Conservation (phyloP, 2,888 invertebrate genomes). For the Pycnomerus fuliginosus region DNA sequence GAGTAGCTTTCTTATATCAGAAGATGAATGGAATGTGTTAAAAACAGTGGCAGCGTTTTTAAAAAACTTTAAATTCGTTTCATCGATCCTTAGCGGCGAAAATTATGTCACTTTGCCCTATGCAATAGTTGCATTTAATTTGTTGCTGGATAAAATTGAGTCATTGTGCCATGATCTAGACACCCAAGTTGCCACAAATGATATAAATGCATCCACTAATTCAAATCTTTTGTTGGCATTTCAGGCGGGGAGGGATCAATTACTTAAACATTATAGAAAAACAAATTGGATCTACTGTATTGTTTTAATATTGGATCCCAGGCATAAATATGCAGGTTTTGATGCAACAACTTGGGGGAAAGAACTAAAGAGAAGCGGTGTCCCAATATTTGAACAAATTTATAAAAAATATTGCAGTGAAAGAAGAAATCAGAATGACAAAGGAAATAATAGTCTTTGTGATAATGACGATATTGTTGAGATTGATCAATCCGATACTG, state of each 20-base stretch:
- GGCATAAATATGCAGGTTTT: constrained; percentile 29
- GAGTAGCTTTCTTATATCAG: not conserved
- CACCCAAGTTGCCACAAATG: no score
- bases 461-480: not conserved
- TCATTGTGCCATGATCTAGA: no score
- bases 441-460: not conserved
- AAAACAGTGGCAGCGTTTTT: constrained; percentile 7
- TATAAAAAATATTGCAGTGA: not conserved
- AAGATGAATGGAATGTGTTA: not conserved
- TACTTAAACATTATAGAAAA: constrained; percentile 18
- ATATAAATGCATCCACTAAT: no score
- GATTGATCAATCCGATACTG: no score
- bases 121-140: constrained; percentile 1
- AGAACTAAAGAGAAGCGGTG: not conserved
- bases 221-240: no score
- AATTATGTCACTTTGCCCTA: not conserved
- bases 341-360: constrained; percentile 22
- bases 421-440: not conserved
- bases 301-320: constrained; percentile 28
- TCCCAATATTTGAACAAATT: constrained; percentile 1
- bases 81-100: constrained; percentile 5
- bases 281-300: constrained; percentile 29
- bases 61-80: constrained; percentile 17
- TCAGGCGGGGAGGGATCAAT: constrained; percentile 11
- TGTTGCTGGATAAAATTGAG: not conserved